Evolutionary conservation across 2,888 invertebrate species (phyloP).

Genomic region (Leucophenga maculata): DNA sequence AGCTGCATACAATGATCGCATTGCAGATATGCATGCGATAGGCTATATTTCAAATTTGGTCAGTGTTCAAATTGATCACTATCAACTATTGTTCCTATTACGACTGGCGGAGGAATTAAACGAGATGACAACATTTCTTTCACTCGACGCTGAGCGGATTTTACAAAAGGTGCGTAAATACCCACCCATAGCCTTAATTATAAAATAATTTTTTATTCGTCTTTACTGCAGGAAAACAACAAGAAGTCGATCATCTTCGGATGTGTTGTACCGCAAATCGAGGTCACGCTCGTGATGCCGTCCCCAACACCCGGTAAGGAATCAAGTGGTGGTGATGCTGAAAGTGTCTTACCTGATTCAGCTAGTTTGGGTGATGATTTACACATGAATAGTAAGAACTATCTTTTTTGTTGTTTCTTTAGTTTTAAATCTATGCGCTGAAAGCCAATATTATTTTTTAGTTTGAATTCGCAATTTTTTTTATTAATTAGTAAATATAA

Average conservation of each 20-base stretch:
- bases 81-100: slow-evolving; percentile 91
- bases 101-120: slow-evolving; percentile 86
- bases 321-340: slow-evolving; percentile 87
- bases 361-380: slow-evolving; percentile 87
- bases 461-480: too few species aligned
- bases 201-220: slow-evolving; percentile 2
- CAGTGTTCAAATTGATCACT: slow-evolving; percentile 93
- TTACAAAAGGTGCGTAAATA: slow-evolving; percentile 73
- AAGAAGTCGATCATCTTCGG: slow-evolving; percentile 78
- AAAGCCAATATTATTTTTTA: too few species aligned
- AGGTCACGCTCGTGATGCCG: slow-evolving; percentile 90
- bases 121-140: slow-evolving; percentile 85
- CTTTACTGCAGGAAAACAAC: slow-evolving; percentile 13
- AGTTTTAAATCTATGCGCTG: slow-evolving; percentile 46
- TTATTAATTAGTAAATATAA: too few species aligned
- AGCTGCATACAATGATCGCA: slow-evolving; percentile 63
- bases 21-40: slow-evolving; percentile 84
- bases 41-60: slow-evolving; percentile 88
- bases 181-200: background rate
- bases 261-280: slow-evolving; percentile 87
- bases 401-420: slow-evolving; percentile 54
- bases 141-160: slow-evolving; percentile 84
- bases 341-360: slow-evolving; percentile 88
- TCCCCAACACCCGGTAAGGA: slow-evolving; percentile 88
- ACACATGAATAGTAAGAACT: slow-evolving; percentile 76